Evolutionary conservation across 1,140 invertebrate species (phyloP), one percentile per base, ranked within the genome.

Genomic region (Hylaeus anthracinus): DNA sequence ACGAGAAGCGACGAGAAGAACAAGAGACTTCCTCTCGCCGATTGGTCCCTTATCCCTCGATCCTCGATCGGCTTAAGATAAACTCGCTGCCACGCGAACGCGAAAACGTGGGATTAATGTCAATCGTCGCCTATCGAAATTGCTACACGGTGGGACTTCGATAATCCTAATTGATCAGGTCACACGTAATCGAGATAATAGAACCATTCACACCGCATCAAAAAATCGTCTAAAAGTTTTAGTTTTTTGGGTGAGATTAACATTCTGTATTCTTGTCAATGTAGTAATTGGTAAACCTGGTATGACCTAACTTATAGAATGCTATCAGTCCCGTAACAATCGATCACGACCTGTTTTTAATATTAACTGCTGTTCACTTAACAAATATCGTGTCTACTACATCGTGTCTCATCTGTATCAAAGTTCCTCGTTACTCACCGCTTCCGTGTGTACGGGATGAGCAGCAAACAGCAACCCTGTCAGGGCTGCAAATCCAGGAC

Each of bases 401-500:
- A 43, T n/a, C 5, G 6, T n/a, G 64, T 48, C 43, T 15, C 43
- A 9, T 8, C 14, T 15, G 64, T 66, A 48, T 58, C 14, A 41
- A 56, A 26, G 39, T 8, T 37, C 3, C 5, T 15, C n/a, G 60
- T 65, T 76, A 95, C 96, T 96, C 92, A 97, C 96, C 88, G 96
- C 97, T 94, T 98, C 98, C 8, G 97, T 97, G 91, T 99, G 98
- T 79, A 98, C 95, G 37, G 98, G 98, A 93, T 99, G 98, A 12
- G 97, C 95, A 45, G 97, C 97, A 92, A 98, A 99, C 77, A 98
- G 93, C 60, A 96, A 91, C 26, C 96, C 96, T 1, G 96, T 95
- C 37, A 96, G 92, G 3, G 95, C 95, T 4, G 95, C 96, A 79
- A 96, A 96, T 55, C 94, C 94, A 14, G 95, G 94, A 84, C 94